Base-by-base conservation (phyloP, 2,888 invertebrate species). In the Leptinotarsa peninsularis region DNA sequence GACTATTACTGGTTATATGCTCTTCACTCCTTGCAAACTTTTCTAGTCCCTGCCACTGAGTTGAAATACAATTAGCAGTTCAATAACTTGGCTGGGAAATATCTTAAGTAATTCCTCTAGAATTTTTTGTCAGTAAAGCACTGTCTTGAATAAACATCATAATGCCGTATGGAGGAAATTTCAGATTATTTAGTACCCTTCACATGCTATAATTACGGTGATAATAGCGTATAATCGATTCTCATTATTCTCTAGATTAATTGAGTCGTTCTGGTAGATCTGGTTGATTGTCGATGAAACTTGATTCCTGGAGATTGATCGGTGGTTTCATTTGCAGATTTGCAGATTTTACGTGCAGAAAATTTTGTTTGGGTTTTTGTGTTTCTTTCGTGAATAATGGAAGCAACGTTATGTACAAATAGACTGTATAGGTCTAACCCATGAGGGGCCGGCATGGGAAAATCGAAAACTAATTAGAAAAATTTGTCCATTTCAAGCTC, bases 121-220 rank as follows among this genome's bases (percentile, higher is more conserved):
- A 4, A 43, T 14, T 70, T 70, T 70, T 70, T 58, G 43, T 60
- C 18, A 60, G 70, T 60, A 60, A 70, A 60, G 49, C 56, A 43
- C 70, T 60, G 49, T 58, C 56, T 49, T 70, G 58, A 70, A 60
- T 49, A 70, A 70, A 60, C 49, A 70, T 23, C 18, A 58, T 69
- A 43, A 69, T 58, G 52, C 69, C 58, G 21, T 70, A 70, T 60
- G 17, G 23, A 60, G 70, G 70, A 70, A 70, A 60, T 49, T 49
- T 17, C 4, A 60, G 49, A 70, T 70, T 49, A 49, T 70, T 60
- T 23, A 60, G 60, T 60, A 60, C 49, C 49, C 56, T 33, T 23
- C 49, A 49, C 50, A 60, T 49, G 23, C 49, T 21, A 49, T 70
- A 70, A 70, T 70, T 70, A 70, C n/a, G 56, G 23, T 56, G 43